These are phyloP conservation scores for Cybosia mesomella DNA, from an alignment of 2,888 invertebrate species.

Conservation along the genomic window DNA sequence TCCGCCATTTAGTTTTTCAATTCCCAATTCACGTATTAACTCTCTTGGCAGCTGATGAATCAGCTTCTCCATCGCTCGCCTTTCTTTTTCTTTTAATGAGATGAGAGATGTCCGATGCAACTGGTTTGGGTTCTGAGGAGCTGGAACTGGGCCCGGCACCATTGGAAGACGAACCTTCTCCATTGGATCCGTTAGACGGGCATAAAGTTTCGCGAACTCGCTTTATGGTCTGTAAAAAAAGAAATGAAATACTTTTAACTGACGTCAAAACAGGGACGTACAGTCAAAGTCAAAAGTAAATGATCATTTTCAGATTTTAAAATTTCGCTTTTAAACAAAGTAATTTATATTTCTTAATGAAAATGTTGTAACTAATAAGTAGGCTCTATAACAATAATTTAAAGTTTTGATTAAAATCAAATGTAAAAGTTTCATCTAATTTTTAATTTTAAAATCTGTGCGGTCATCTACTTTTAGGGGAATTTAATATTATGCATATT, in stretches of 20 bases:
- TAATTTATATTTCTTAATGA: too few relatives aligned
- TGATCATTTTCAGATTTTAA: too few relatives aligned
- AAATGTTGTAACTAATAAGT: too few relatives aligned
- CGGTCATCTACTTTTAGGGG: too few relatives aligned
- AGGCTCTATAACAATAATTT: too few relatives aligned
- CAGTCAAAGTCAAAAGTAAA: too few relatives aligned
- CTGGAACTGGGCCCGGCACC: conserved; percentile 57
- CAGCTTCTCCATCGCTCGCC: conserved; percentile 87
- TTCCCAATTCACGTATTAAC: conserved; percentile 72
- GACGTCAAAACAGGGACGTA: not conserved
- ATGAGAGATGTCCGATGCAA: conserved; percentile 93
- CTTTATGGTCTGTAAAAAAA: conserved; percentile 74
- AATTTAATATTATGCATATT: too few relatives aligned
- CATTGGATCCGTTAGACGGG: conserved; percentile 70
- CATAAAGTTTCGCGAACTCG: conserved; percentile 74
- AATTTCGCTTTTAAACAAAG: too few relatives aligned
- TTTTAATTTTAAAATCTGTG: too few relatives aligned
- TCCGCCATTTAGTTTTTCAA: conserved; percentile 20
- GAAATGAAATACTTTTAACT: not conserved
- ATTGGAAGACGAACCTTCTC: conserved; percentile 58
- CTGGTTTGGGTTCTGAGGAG: conserved; percentile 85
- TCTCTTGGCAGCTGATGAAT: conserved; percentile 88
- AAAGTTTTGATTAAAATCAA: too few relatives aligned
- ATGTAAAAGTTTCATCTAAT: too few relatives aligned
- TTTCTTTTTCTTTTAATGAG: conserved; percentile 93